Conservation (phyloP, 2,797 vertebrate species). For the Myotis vivesi region DNA sequence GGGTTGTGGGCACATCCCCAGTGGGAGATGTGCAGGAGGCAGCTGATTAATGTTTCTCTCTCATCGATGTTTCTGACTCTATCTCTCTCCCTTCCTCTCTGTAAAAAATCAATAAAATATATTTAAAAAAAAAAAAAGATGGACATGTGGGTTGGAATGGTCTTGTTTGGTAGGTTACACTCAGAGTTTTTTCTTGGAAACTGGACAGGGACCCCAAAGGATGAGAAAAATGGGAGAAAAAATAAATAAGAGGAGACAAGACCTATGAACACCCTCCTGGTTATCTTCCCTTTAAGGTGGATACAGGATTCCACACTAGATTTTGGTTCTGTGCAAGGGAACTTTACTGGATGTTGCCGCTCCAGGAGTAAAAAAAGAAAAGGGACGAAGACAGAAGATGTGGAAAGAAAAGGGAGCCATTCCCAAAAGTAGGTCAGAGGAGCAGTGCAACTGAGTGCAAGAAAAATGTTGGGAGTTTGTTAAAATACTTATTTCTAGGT, state of each 20-base stretch:
- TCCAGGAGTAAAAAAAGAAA: neutral
- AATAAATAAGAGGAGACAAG: neutral
- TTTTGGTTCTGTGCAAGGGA: neutral
- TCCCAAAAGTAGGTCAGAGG: neutral
- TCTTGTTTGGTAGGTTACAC: neutral
- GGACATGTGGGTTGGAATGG: neutral
- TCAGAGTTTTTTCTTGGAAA: neutral
- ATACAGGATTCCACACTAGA: neutral
- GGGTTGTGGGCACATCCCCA: no score
- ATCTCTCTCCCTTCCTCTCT: no score
- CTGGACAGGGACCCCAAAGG: neutral
- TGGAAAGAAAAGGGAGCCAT: neutral
- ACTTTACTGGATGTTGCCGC: neutral
- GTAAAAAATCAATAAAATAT: no score
- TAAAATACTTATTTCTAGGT: neutral
- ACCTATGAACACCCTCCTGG: neutral
- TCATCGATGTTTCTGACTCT: no score
- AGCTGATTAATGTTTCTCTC: no score
- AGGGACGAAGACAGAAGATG: neutral
- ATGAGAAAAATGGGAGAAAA: neutral
- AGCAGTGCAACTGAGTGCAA: neutral
- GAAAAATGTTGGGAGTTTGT: neutral
- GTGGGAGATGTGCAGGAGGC: no score
- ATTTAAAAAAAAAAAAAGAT: no score
- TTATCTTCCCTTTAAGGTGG: neutral